A percentile compares a stretch with the other conserved stretches of the same genome.
phyloP scores from a whole-genome alignment of 2,113 vertebrate genomes.

The Saguinus imperator region DNA sequence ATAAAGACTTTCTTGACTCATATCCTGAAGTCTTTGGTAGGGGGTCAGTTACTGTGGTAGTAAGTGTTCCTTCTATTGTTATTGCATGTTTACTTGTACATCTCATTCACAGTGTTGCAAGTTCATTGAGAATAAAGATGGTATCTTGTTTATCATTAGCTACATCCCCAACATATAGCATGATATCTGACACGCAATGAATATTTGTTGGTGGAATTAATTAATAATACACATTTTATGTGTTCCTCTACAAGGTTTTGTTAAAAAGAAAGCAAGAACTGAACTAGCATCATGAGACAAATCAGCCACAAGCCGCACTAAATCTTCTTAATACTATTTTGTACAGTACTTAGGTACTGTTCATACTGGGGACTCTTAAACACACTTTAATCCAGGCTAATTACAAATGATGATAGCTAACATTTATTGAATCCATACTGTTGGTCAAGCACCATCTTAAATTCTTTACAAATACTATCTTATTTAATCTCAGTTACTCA shows the following conservation, averaged over 20 bases:
- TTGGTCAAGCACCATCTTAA: not conserved
- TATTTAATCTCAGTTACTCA: not conserved
- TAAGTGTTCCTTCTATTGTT: no score
- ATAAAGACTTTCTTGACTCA: no score
- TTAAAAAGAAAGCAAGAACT: not conserved
- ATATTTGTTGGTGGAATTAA: not conserved
- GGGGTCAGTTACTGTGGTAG: no score
- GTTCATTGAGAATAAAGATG: not conserved
- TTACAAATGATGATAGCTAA: not conserved
- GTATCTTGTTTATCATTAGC: not conserved
- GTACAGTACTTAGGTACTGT: not conserved
- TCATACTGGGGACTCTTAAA: not conserved
- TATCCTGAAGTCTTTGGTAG: no score
- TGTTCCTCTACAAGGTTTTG: not conserved
- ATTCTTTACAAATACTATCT: not conserved
- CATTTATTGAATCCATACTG: not conserved
- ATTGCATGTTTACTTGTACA: not conserved
- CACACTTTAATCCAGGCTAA: not conserved
- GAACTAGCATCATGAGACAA: not conserved
- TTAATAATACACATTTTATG: not conserved
- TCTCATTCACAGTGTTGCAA: not conserved
- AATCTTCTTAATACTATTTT: not conserved
- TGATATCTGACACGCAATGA: not conserved
- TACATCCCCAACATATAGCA: not conserved
- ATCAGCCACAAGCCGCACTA: not conserved